Percentiles rank a stretch among this genome's conserved stretches.
These are phyloP conservation scores for Andricus grossulariae DNA, from an alignment of 1,140 invertebrate genomes.

Conservation along the genomic window DNA sequence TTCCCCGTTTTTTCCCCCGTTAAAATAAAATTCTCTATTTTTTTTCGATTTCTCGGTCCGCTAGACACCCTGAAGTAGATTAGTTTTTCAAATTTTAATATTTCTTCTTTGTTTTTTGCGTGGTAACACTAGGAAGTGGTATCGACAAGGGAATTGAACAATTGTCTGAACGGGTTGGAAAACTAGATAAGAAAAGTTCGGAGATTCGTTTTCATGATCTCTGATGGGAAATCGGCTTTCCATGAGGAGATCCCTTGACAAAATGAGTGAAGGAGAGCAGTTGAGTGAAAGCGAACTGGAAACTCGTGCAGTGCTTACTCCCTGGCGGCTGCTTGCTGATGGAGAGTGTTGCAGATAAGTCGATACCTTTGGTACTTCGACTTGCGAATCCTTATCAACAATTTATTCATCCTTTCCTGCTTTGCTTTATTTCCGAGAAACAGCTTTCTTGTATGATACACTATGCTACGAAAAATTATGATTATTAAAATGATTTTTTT, in stretches of 20 bases:
- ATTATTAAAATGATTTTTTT: no score
- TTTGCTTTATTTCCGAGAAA: slow-evolving; percentile 29
- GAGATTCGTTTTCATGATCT: slow-evolving; percentile 42
- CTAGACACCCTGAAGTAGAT: no score
- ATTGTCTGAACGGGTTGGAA: slow-evolving; percentile 25
- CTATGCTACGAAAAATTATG: background rate
- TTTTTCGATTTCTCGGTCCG: no score
- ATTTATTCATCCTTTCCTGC: slow-evolving; percentile 42
- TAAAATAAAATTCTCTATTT: no score
- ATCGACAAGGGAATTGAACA: slow-evolving; percentile 9
- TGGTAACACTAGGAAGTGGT: background rate
- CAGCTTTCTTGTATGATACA: slow-evolving; percentile 13
- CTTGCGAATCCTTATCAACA: slow-evolving; percentile 54
- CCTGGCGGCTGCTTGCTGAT: slow-evolving; percentile 52
- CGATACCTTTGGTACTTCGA: slow-evolving; percentile 66
- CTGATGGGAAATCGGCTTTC: slow-evolving; percentile 46
- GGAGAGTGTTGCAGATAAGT: slow-evolving; percentile 61
- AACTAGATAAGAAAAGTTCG: slow-evolving; percentile 36
- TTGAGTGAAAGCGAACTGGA: slow-evolving; percentile 44
- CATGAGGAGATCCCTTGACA: slow-evolving; percentile 37
- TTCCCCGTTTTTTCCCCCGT: no score
- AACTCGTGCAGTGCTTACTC: slow-evolving; percentile 56
- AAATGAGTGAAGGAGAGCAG: slow-evolving; percentile 43
- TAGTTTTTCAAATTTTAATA: background rate
- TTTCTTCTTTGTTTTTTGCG: background rate